Conservation (phyloP, 2,113 vertebrate genomes). For the Xiphophorus couchianus region DNA sequence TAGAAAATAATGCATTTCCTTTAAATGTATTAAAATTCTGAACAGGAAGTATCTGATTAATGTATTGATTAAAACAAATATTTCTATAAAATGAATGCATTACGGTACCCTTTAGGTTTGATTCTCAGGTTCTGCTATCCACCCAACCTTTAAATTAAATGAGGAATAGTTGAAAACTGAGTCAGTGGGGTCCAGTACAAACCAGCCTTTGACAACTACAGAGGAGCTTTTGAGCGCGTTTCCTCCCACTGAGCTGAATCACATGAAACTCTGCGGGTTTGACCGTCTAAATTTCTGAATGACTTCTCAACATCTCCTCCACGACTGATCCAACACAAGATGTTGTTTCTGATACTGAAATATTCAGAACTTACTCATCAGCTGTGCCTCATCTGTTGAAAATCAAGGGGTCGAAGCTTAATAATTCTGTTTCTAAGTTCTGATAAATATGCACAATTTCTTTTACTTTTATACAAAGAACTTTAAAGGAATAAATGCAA, state of each 20-base stretch:
- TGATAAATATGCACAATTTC: background rate
- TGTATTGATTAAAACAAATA: too few relatives aligned
- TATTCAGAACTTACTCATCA: background rate
- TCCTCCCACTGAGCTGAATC: slow-evolving; percentile 45
- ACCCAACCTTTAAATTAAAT: background rate
- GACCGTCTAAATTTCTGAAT: slow-evolving; percentile 6
- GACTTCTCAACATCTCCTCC: slow-evolving; percentile 4
- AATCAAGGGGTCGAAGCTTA: background rate
- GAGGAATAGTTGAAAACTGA: background rate
- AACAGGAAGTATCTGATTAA: too few relatives aligned
- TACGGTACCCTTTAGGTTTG: background rate
- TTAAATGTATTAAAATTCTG: too few relatives aligned
- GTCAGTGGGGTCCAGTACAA: slow-evolving; percentile 3
- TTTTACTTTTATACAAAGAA: background rate
- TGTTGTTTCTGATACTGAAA: background rate
- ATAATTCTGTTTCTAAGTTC: background rate
- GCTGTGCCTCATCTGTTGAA: background rate
- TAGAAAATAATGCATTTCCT: background rate
- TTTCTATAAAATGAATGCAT: too few relatives aligned
- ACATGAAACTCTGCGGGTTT: slow-evolving; percentile 27
- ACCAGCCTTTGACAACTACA: slow-evolving; percentile 17
- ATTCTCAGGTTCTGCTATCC: background rate
- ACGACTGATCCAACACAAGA: background rate
- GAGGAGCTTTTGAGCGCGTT: slow-evolving; percentile 23
- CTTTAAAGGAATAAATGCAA: background rate